These are phyloP conservation scores for Rhinoraja longicauda DNA, from an alignment of 2,797 vertebrate species.

Conservation along the genomic window DNA sequence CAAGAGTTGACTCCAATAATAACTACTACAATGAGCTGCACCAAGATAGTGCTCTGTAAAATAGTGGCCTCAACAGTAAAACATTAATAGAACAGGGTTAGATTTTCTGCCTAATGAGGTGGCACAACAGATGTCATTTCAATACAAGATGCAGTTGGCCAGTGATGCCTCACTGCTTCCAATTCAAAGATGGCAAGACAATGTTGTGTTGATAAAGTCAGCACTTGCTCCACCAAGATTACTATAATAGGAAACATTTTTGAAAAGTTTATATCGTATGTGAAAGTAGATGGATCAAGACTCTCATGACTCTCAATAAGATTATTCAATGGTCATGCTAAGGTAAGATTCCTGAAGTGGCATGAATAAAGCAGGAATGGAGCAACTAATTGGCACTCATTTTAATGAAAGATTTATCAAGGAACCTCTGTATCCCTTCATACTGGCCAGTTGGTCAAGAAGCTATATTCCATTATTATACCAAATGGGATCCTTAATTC, in stretches of 20 bases:
- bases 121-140: slow-evolving; percentile 13
- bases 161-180: slow-evolving; percentile 2
- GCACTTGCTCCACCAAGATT: slow-evolving; percentile 21
- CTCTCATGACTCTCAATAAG: background rate
- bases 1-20: slow-evolving; percentile 1
- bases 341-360: background rate
- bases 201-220: background rate
- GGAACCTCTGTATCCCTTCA: background rate
- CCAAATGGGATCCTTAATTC: background rate
- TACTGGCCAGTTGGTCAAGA: background rate
- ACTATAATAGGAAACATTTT: background rate
- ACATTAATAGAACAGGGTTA: slow-evolving; percentile 35
- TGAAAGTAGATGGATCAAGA: background rate
- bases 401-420: background rate
- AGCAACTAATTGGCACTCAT: background rate
- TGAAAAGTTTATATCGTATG: background rate
- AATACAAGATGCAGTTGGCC: background rate
- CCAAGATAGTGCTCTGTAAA: slow-evolving; percentile 36
- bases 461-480: background rate
- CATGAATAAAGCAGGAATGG: background rate
- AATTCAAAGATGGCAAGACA: slow-evolving; percentile 2
- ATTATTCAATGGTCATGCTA: background rate
- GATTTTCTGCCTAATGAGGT: slow-evolving; percentile 35
- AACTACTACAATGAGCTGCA: background rate
- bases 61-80: slow-evolving; percentile 24